Evolutionary conservation across 2,113 vertebrate genomes (phyloP), one percentile per base, ranked within the genome.

Genomic region (Phasianus colchicus): DNA sequence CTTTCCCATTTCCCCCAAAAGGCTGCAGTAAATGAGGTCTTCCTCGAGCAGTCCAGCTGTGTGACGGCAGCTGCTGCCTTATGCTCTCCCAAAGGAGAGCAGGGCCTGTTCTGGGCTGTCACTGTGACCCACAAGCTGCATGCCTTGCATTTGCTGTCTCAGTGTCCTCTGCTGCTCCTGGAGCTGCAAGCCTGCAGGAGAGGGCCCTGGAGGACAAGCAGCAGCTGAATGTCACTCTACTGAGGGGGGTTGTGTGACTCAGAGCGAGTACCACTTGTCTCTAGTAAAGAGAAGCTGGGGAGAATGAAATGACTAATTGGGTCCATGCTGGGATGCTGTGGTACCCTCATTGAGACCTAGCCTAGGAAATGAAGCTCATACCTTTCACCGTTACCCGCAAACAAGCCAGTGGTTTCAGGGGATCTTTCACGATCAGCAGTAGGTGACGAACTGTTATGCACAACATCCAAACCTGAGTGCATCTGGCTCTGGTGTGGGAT

Each of bases 1-100:
- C 70, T 70, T 91, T 83, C 61, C 47, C 36, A 3, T 69, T 81
- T 8, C 8, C 85, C 72, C 36, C n/a, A 3, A 74, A 95, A 93
- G 69, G 48, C 93, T 38, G 43, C 42, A 61, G 90, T 86, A 75
- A 94, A 90, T 82, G 90, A 95, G 86, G 48, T 54, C 0, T 0
- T 84, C 89, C 67, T 61, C 14, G 83, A 64, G 85, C 83, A 78
- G 86, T 81, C 91, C 96, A 94, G 95, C 95, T 96, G 92, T 13
- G 11, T 75, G 73, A 86, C 63, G 95, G 80, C 94, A 95, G 94
- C 95, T 96, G 95, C 93, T 93, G 94, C 76, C 63, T 94, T 93
- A 55, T 88, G 66, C 76, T 94, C 58, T 76, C 66, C 86, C 92
- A 82, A 86, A 90, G 90, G 80, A 57, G 80, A 91, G 40, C 38